phyloP scores from a whole-genome alignment of 2,113 vertebrate genomes.

The Eublepharis macularius region DNA sequence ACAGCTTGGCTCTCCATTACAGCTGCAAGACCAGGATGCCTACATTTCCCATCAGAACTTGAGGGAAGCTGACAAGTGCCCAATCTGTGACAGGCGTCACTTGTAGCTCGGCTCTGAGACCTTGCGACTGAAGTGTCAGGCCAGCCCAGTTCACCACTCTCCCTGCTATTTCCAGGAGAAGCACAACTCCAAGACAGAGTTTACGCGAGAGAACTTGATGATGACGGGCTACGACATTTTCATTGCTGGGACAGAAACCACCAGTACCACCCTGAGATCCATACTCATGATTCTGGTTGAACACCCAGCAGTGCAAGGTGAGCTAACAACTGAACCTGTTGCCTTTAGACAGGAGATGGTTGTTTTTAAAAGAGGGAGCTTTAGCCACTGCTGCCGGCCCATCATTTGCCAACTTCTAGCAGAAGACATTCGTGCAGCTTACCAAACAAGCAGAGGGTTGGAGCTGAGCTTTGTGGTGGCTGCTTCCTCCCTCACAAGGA shows the following conservation, averaged over 20 bases:
- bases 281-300: slow-evolving; percentile 62
- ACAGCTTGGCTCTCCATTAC: too few relatives aligned
- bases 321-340: too few relatives aligned
- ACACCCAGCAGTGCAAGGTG: slow-evolving; percentile 60
- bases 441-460: not conserved
- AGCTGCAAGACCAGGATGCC: too few relatives aligned
- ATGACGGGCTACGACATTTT: slow-evolving; percentile 53
- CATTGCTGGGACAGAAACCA: slow-evolving; percentile 51
- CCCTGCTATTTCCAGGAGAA: slow-evolving; percentile 53
- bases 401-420: not conserved
- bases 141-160: not conserved
- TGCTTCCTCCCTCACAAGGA: too few relatives aligned
- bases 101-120: too few relatives aligned
- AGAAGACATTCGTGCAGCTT: not conserved
- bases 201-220: slow-evolving; percentile 60
- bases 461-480: too few relatives aligned
- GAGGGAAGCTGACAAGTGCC: too few relatives aligned
- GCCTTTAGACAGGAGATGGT: not conserved
- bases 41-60: too few relatives aligned
- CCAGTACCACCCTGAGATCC: slow-evolving; percentile 50
- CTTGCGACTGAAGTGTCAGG: too few relatives aligned
- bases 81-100: too few relatives aligned
- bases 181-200: slow-evolving; percentile 40
- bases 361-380: not conserved
- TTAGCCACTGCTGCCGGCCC: not conserved